Evolutionary conservation across 2,113 vertebrate genomes (phyloP), one percentile per base, ranked within the genome.

Genomic region (Oncorhynchus nerka): DNA sequence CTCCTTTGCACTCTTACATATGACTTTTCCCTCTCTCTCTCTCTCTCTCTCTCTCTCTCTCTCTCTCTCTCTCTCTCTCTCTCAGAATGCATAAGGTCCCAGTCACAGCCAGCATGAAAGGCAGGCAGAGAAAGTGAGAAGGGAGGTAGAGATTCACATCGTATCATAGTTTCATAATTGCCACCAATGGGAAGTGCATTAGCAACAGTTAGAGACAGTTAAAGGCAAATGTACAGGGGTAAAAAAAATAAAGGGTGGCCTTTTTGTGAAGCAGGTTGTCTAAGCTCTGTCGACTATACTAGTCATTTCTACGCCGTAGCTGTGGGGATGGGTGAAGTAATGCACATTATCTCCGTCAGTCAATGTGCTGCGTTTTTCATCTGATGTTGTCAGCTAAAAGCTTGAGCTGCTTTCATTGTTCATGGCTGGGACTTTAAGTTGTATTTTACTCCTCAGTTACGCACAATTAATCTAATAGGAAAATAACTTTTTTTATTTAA

Each of bases 131-230:
- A 32, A 32, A 32, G 32, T 34, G 32, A 34, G 32, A 26, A 16
- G 26, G 15, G 15, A 51, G 71, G 70, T 68, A 75, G 75, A 81
- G 74, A 81, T 86, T 76, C 70, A 78, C 75, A 80, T 87, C 78
- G 73, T 83, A 64, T 73, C 20, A 16, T 72, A 22, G 75, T 30
- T 75, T 85, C 57, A 76, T 76, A 80, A 71, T 74, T 70, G 79
- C 70, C 55, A 74, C 85, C 81, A 76, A 81, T 83, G 70, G 49
- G 79, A 79, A 85, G 78, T 75, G 75, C 75, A 83, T 87, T 83
- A 84, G 76, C 74, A 73, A 70, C 76, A 78, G 71, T 84, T 69
- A 59, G 73, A 79, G 76, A 77, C 77, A 79, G n/a, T 84, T 77
- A 76, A 59, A 79, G 79, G 74, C 71, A n/a, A 79, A 84, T 85